Evolutionary conservation across 2,797 vertebrate species (phyloP).

Genomic region (Sebastes reedi): DNA sequence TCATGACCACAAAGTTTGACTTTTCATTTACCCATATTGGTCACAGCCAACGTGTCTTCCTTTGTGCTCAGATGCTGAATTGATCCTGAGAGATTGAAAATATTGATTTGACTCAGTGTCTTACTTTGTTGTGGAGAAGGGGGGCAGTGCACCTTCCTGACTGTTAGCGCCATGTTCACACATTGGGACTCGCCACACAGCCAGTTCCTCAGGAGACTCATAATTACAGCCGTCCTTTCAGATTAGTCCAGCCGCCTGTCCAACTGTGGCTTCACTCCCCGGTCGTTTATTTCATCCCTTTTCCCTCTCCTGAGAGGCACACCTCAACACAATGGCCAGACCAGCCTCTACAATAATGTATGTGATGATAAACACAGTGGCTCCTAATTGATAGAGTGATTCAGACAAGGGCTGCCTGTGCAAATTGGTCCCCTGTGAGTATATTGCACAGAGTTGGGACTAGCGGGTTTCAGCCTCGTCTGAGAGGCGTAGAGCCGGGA

Average conservation of each 20-base stretch:
- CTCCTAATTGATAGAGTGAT: conserved; percentile 99
- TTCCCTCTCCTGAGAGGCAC: conserved; percentile 87
- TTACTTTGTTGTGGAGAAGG: conserved; percentile 85
- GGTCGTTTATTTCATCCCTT: conserved; percentile 89
- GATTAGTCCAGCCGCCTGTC: conserved; percentile 94
- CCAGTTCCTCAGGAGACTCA: conserved; percentile 92
- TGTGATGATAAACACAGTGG: conserved; percentile 95
- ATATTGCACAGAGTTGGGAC: conserved; percentile 87
- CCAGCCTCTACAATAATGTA: conserved; percentile 93
- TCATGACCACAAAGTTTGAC: conserved; percentile 87
- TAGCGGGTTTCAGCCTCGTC: conserved; percentile 84
- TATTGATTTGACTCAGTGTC: conserved; percentile 98
- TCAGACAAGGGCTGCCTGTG: conserved; percentile 91
- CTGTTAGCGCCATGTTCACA: conserved; percentile 92
- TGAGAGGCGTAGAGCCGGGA: conserved; percentile 77
- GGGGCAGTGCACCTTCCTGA: conserved; percentile 76
- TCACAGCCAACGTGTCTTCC: conserved; percentile 93
- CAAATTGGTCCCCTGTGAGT: conserved; percentile 97
- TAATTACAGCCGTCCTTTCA: conserved; percentile 95
- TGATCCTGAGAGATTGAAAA: conserved; percentile 99
- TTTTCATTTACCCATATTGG: conserved; percentile 96
- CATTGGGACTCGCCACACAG: conserved; percentile 90
- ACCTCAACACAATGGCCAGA: conserved; percentile 91
- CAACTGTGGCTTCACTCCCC: conserved; percentile 78
- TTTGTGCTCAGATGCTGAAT: conserved; percentile 94